Conservation (phyloP, 2,888 invertebrate species). For the Crepidodera aurea region DNA sequence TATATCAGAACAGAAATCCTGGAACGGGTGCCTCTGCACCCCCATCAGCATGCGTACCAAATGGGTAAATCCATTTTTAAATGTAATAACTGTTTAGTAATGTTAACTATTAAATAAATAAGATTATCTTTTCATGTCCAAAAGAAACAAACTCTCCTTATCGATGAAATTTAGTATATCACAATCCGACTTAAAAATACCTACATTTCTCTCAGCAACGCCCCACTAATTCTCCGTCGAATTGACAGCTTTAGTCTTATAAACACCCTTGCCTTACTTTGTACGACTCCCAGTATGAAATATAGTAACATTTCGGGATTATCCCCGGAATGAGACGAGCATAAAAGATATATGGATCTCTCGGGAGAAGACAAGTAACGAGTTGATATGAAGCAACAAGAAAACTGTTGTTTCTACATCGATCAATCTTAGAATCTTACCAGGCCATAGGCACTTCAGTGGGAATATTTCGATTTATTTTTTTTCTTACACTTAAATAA, state of each 20-base stretch:
- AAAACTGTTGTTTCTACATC: slow-evolving; percentile 25
- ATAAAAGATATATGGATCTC: slow-evolving; percentile 41
- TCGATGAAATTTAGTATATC: background rate
- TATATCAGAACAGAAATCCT: too few relatives aligned
- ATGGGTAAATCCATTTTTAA: too few relatives aligned
- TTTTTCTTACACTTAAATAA: too few relatives aligned
- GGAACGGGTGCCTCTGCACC: too few relatives aligned
- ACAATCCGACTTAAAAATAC: background rate
- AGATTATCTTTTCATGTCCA: too few relatives aligned
- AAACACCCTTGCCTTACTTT: slow-evolving; percentile 22
- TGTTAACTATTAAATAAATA: too few relatives aligned
- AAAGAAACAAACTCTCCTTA: too few relatives aligned
- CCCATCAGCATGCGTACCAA: too few relatives aligned
- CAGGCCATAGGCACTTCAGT: background rate
- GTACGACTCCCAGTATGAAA: slow-evolving; percentile 32
- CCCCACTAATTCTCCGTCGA: background rate
- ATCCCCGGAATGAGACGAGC: slow-evolving; percentile 36
- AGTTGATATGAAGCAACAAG: slow-evolving; percentile 27
- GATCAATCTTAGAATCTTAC: slow-evolving; percentile 10
- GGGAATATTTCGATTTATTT: background rate
- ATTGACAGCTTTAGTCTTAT: slow-evolving; percentile 10
- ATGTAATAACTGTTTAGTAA: too few relatives aligned
- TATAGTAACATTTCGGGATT: slow-evolving; percentile 38
- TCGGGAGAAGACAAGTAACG: slow-evolving; percentile 37
- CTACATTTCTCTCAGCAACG: background rate